A percentile compares a stretch with the other conserved stretches of the same genome.
Evolutionary conservation across 53 echinoderm and acorn worm genomes (phyloP).

Genomic region (Stichopus horrens): DNA sequence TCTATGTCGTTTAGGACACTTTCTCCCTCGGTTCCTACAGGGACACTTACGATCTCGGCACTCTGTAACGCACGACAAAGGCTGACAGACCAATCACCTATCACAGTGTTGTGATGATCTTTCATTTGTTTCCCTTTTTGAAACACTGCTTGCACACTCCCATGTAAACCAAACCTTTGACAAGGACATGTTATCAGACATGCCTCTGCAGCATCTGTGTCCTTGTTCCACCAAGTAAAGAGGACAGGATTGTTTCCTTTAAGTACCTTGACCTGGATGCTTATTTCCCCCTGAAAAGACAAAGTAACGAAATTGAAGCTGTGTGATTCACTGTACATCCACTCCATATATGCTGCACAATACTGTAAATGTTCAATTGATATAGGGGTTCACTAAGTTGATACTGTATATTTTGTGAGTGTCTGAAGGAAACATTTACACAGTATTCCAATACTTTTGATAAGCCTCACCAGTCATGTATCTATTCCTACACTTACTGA

Average conservation of each 20-base stretch:
- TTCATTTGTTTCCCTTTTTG: neutral
- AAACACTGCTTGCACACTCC: neutral
- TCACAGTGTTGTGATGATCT: neutral
- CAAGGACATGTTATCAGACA: conserved; percentile 3
- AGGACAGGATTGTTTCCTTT: neutral
- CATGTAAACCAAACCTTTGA: neutral
- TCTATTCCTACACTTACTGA: too few species aligned
- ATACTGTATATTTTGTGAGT: too few species aligned
- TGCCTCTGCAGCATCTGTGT: neutral
- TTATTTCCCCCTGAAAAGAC: conserved; percentile 19
- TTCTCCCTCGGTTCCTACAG: neutral
- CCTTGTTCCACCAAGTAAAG: conserved; percentile 27
- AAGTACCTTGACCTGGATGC: conserved; percentile 11
- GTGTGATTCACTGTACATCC: too few species aligned
- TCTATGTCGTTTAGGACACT: neutral
- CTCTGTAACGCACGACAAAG: conserved; percentile 3
- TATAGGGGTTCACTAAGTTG: too few species aligned
- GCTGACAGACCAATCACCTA: neutral
- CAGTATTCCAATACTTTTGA: too few species aligned
- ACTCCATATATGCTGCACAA: too few species aligned
- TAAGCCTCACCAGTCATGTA: too few species aligned
- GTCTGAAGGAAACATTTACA: too few species aligned
- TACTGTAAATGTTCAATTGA: too few species aligned
- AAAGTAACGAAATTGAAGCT: neutral
- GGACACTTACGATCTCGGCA: conserved; percentile 9